Evolutionary conservation across 1,140 invertebrate species (phyloP).

Genomic region (Coenobita brevimanus): DNA sequence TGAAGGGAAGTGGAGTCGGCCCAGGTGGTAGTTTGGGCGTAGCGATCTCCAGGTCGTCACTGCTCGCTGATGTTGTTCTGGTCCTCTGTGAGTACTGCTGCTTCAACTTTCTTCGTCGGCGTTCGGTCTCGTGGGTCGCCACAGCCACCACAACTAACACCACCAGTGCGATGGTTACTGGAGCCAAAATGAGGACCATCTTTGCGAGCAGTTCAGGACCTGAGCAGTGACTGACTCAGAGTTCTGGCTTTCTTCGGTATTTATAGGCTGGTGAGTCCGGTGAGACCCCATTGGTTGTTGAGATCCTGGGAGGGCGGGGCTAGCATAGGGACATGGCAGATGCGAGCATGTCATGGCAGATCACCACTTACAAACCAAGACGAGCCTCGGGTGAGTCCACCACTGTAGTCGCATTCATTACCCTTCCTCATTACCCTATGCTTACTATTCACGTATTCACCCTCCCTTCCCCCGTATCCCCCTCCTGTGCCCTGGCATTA

Average conservation of each 20-base stretch:
- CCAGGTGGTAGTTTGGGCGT: conserved; percentile 72
- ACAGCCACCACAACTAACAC: conserved; percentile 42
- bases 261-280: too few species aligned
- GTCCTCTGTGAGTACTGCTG: conserved; percentile 16
- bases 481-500: too few species aligned
- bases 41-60: conserved; percentile 60
- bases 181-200: conserved; percentile 54
- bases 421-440: background rate
- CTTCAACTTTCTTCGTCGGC: conserved; percentile 42
- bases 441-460: background rate
- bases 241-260: conserved; percentile 27
- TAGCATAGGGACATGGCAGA: background rate
- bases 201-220: conserved; percentile 52
- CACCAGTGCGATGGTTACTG: conserved; percentile 47
- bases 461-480: background rate
- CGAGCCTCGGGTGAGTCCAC: conserved; percentile 55
- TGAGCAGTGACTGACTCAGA: conserved; percentile 52
- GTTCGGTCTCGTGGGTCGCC: conserved; percentile 33
- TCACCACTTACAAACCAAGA: conserved; percentile 38
- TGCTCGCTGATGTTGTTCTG: background rate
- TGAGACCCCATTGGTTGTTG: conserved; percentile 24
- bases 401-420: background rate
- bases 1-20: conserved; percentile 78
- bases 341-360: conserved; percentile 1
- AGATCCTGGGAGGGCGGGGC: background rate